These are phyloP conservation scores for Arge pagana DNA, from an alignment of 2,888 invertebrate species.

Conservation along the genomic window DNA sequence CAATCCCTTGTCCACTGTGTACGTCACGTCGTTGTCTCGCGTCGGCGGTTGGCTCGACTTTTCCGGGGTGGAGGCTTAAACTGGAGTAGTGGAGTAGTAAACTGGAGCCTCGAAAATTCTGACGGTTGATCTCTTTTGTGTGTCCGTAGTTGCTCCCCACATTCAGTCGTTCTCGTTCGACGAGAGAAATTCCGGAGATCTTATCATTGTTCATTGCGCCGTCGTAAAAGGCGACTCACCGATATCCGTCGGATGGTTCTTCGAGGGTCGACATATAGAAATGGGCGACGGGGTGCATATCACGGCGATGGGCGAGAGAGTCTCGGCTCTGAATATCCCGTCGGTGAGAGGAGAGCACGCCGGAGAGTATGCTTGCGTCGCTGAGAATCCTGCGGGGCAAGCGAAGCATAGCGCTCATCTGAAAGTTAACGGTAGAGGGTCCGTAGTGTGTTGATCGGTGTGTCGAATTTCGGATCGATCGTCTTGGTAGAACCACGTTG, in stretches of 20 bases:
- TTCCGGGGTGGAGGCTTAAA: too few species aligned
- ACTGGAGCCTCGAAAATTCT: too few species aligned
- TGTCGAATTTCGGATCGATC: conserved; percentile 19
- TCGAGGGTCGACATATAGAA: conserved; percentile 55
- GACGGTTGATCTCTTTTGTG: too few species aligned
- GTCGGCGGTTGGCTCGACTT: too few species aligned
- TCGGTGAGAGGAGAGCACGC: conserved; percentile 71
- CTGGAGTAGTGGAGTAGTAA: too few species aligned
- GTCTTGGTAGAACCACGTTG: conserved; percentile 12
- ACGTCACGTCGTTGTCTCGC: too few species aligned
- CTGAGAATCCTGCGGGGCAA: conserved; percentile 74
- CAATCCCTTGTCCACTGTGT: conserved; percentile 30
- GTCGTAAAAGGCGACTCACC: conserved; percentile 65
- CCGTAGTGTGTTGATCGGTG: conserved; percentile 20
- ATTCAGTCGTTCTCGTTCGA: conserved; percentile 60
- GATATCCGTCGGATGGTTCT: conserved; percentile 52
- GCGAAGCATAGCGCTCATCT: conserved; percentile 72
- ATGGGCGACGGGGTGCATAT: conserved; percentile 52
- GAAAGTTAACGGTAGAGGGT: conserved; percentile 70
- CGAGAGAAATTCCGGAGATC: conserved; percentile 61
- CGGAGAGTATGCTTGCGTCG: conserved; percentile 78
- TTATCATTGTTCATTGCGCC: conserved; percentile 65
- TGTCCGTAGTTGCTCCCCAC: conserved; percentile 57
- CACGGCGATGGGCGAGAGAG: conserved; percentile 59
- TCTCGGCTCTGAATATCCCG: conserved; percentile 68